These are phyloP conservation scores for Microtus pennsylvanicus DNA, from an alignment of 2,113 vertebrate genomes.

Conservation along the genomic window DNA sequence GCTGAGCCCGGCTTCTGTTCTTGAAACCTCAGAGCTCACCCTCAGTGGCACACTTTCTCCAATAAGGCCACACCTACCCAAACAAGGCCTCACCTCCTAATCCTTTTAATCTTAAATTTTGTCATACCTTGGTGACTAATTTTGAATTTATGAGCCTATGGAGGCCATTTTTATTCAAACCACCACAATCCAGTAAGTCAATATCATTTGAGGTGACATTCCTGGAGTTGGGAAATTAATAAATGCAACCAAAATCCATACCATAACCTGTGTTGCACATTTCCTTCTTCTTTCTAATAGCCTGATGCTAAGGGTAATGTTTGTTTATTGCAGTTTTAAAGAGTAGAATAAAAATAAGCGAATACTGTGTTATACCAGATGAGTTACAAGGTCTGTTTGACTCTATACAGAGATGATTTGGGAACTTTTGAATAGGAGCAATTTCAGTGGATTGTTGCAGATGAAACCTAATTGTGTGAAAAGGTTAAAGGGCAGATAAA, in stretches of 20 bases:
- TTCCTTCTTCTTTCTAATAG: not conserved
- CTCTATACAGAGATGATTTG: not conserved
- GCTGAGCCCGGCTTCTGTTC: not conserved
- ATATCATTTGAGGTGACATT: not conserved
- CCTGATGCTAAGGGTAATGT: not conserved
- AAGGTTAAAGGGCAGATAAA: conserved; percentile 38
- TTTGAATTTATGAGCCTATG: not conserved
- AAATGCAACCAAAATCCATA: not conserved
- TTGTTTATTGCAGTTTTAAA: conserved; percentile 37
- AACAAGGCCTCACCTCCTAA: not conserved
- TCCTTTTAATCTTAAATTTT: not conserved
- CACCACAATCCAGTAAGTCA: not conserved
- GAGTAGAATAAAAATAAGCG: not conserved
- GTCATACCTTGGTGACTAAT: not conserved
- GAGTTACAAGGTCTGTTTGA: not conserved
- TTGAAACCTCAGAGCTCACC: not conserved
- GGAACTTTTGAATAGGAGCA: conserved; percentile 4
- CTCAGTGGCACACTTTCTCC: not conserved
- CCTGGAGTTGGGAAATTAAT: not conserved
- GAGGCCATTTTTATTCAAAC: not conserved
- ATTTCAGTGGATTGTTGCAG: conserved; percentile 6
- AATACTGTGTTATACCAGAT: not conserved
- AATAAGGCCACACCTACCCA: not conserved
- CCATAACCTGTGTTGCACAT: not conserved
- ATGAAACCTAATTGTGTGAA: conserved; percentile 33